Percentiles rank a stretch among this genome's conserved stretches.
Conservation (phyloP, 2,797 vertebrate species). For the Netta rufina region DNA sequence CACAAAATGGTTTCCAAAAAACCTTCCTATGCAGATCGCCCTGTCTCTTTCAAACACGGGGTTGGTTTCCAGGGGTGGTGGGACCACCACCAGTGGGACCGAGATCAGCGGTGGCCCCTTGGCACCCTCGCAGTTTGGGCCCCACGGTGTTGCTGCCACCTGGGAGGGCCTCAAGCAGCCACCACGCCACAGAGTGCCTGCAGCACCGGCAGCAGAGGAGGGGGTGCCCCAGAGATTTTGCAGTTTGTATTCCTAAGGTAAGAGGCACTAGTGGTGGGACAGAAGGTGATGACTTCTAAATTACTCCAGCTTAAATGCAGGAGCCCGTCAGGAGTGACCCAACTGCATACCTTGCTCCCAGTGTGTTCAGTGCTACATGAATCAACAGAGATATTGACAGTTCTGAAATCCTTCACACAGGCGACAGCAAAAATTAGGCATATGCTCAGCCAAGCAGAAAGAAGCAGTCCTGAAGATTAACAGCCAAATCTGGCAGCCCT, state of each 20-base stretch:
- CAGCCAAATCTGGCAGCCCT: slow-evolving; percentile 23
- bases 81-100: not conserved
- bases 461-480: slow-evolving; percentile 62
- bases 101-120: not conserved
- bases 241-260: not conserved
- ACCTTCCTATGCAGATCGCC: not conserved
- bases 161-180: fast-evolving
- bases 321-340: not conserved
- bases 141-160: not conserved
- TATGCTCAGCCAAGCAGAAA: slow-evolving; percentile 60
- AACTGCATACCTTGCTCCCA: not conserved
- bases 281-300: not conserved
- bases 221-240: not conserved
- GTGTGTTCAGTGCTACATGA: slow-evolving; percentile 4
- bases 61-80: not conserved
- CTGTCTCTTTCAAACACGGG: not conserved
- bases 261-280: not conserved
- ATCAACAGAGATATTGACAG: slow-evolving; percentile 68
- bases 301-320: not conserved
- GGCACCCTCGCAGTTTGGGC: not conserved
- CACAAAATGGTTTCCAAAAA: not conserved
- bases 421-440: slow-evolving; percentile 62
- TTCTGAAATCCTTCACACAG: slow-evolving; percentile 72
- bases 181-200: not conserved
- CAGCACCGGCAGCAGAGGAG: not conserved